Base-by-base conservation (phyloP, 2,888 invertebrate species). In the Chloroclystis v-ata region DNA sequence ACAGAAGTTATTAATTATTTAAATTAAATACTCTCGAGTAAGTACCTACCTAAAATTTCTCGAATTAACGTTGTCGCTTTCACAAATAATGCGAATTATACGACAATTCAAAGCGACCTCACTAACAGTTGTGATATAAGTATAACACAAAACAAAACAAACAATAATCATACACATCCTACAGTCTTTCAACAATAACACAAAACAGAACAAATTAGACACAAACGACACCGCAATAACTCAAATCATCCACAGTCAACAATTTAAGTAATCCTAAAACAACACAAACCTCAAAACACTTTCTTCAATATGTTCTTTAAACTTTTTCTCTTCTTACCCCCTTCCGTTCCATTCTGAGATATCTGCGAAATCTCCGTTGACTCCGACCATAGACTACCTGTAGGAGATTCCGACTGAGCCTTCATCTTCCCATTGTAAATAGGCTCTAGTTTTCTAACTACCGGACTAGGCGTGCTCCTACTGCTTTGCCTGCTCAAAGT, bases 271-370 rank as follows among this genome's bases (percentile, higher is more conserved):
- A n/a, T 55, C 48, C 42, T 37, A 44, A 37, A 46, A 56, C 57
- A 62, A 56, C 49, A 67, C 47, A 60, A 63, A 67, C 57, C 61
- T 91, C 89, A 93, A 89, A 95, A 95, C 72, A 95, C 92, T 89
- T 94, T 94, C 64, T 91, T 94, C 70, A 94, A 90, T 73, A 95
- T 91, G 79, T 92, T 93, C 75, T 92, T 94, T 58, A 95, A 89
- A 66, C 92, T 90, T 68, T 92, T 91, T 64, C 85, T 89, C 74
- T 92, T 93, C 64, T 91, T 92, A 50, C 74, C 66, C 24, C 72
- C 67, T 44, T 64, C 79, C 43, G 58, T 68, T 28, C 79, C 76
- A 20, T 61, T 75, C 10, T 69, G 78, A 11, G 82, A 82, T 49
- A 78, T 81, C 26, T 79, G 80, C 0, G 86, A 88, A 43, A 87